Evolutionary conservation across 2,113 vertebrate species (phyloP).

Genomic region (Lanius collurio): DNA sequence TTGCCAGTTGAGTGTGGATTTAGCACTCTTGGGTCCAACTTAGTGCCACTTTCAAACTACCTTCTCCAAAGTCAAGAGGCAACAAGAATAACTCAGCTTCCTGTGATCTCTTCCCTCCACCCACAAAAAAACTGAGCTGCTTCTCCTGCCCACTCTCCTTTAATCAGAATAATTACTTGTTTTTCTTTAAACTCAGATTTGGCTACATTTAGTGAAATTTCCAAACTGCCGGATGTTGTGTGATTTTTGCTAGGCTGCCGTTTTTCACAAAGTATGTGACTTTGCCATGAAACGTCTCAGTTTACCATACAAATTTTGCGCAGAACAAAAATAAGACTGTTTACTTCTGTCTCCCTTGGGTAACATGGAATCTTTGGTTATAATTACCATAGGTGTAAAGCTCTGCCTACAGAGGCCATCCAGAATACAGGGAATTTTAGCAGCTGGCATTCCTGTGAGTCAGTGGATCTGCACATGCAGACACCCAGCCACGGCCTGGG

Average conservation of each 20-base stretch:
- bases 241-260: conserved; percentile 64
- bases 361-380: conserved; percentile 16
- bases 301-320: conserved; percentile 64
- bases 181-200: conserved; percentile 66
- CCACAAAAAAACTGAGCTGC: conserved; percentile 45
- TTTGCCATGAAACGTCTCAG: conserved; percentile 64
- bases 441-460: conserved; percentile 38
- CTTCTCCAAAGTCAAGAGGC: conserved; percentile 4
- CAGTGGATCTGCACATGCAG: conserved; percentile 12
- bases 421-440: conserved; percentile 42
- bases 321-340: conserved; percentile 67
- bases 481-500: conserved; percentile 9
- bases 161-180: conserved; percentile 69
- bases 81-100: conserved; percentile 37
- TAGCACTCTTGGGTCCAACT: neutral
- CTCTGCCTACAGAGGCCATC: conserved; percentile 21
- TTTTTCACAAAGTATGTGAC: conserved; percentile 58
- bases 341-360: conserved; percentile 26
- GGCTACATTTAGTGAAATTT: conserved; percentile 64
- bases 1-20: neutral
- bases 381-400: conserved; percentile 47
- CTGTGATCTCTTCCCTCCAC: conserved; percentile 25
- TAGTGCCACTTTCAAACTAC: neutral
- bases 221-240: conserved; percentile 65
- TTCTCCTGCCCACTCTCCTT: conserved; percentile 58